Evolutionary conservation across 2,113 vertebrate species (phyloP).

Genomic region (Silurus asotus): DNA sequence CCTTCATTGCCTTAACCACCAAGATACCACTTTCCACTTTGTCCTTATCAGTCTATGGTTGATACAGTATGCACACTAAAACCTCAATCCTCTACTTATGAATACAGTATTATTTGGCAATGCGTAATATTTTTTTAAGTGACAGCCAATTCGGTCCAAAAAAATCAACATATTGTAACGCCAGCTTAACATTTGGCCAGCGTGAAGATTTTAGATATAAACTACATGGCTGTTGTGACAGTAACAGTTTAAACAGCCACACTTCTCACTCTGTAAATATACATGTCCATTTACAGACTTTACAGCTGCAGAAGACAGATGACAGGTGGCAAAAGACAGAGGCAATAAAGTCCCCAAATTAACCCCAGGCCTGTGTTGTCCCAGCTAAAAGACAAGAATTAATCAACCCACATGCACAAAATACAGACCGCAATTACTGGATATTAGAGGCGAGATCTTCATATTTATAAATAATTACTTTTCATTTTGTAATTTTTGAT

Average conservation of each 20-base stretch:
- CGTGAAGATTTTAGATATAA: neutral
- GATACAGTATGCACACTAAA: neutral
- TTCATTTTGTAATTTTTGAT: no score
- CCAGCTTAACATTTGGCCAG: neutral
- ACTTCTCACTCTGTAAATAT: neutral
- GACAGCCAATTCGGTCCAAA: neutral
- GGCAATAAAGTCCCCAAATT: neutral
- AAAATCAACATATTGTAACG: neutral
- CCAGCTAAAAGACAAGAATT: neutral
- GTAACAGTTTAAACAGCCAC: neutral
- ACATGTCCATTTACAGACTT: neutral
- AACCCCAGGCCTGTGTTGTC: neutral
- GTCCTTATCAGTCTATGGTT: neutral
- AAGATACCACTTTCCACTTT: neutral
- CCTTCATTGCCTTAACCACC: no score
- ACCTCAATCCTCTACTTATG: neutral
- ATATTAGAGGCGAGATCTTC: no score
- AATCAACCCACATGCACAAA: neutral
- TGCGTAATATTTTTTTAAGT: neutral
- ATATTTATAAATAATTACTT: no score
- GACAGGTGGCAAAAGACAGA: neutral
- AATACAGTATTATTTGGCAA: neutral
- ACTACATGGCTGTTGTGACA: neutral
- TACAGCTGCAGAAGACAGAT: neutral
- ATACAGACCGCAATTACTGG: neutral